Conservation (phyloP, 2,797 vertebrate species). For the Ptychobarbus kaznakovi region DNA sequence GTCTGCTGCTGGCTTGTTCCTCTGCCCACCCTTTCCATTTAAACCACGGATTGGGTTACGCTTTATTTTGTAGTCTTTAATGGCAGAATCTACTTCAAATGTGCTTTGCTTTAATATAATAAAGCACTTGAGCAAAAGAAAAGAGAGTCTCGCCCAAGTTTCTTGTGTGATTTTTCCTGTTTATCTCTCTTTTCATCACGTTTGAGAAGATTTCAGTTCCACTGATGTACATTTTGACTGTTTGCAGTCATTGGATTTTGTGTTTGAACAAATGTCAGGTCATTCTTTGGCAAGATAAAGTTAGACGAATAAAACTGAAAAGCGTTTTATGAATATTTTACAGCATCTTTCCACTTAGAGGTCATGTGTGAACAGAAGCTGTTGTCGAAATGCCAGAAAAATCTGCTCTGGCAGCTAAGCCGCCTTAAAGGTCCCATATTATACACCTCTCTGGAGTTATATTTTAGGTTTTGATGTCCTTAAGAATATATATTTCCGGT, state of each 20-base stretch:
- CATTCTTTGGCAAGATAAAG: conserved; percentile 2
- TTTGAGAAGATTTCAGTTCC: conserved; percentile 18
- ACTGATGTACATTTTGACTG: conserved; percentile 11
- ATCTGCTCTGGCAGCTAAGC: not conserved
- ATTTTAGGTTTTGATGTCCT: too few relatives aligned
- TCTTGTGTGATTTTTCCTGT: conserved; percentile 36
- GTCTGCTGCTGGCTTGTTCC: conserved; percentile 59
- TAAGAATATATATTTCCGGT: too few relatives aligned
- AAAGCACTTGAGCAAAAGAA: conserved; percentile 40
- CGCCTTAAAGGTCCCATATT: too few relatives aligned
- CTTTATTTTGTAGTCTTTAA: conserved; percentile 56
- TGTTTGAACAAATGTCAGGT: not conserved
- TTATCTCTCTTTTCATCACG: conserved; percentile 32
- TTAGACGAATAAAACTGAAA: not conserved
- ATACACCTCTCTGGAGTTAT: too few relatives aligned
- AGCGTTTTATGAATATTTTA: not conserved
- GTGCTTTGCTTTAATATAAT: conserved; percentile 50
- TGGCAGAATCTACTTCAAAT: conserved; percentile 54
- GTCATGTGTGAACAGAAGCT: conserved; percentile 10
- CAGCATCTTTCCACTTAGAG: conserved; percentile 23
- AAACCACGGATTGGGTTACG: conserved; percentile 55
- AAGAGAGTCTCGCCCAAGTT: conserved; percentile 44
- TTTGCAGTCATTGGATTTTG: not conserved
- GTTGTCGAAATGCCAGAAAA: not conserved
- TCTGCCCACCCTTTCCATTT: conserved; percentile 41